A percentile compares a stretch with the other conserved stretches of the same genome.
Conservation (phyloP, 2,888 invertebrate genomes). For the Elegia similella region DNA sequence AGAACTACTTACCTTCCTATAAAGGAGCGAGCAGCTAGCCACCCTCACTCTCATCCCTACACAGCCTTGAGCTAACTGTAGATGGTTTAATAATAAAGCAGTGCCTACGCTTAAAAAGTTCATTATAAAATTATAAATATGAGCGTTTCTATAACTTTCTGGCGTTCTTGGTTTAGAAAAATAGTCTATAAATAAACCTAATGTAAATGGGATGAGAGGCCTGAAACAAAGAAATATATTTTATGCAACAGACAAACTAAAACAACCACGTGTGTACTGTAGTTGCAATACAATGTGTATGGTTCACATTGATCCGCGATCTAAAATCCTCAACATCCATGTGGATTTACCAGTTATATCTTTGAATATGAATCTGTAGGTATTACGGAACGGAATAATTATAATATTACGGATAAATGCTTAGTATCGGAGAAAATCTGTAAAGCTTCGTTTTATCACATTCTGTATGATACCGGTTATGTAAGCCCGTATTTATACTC, state of each 20-base stretch:
- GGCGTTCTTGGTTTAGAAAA: slow-evolving; percentile 78
- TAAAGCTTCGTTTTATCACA: too few species aligned
- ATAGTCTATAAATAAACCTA: slow-evolving; percentile 84
- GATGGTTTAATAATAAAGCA: slow-evolving; percentile 85
- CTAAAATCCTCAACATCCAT: too few species aligned
- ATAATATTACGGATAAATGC: too few species aligned
- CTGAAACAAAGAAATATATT: slow-evolving; percentile 61
- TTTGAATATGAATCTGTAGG: too few species aligned
- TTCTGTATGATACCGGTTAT: too few species aligned
- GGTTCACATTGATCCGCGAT: too few species aligned
- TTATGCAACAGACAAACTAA: slow-evolving; percentile 5
- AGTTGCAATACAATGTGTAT: too few species aligned
- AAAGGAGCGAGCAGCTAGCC: slow-evolving; percentile 90
- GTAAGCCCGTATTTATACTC: too few species aligned
- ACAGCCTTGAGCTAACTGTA: slow-evolving; percentile 77
- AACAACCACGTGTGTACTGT: too few species aligned
- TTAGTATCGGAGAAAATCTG: too few species aligned
- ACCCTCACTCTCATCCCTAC: slow-evolving; percentile 90
- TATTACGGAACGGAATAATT: too few species aligned
- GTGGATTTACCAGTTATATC: too few species aligned
- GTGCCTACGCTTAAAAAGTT: slow-evolving; percentile 81
- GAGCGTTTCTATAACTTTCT: slow-evolving; percentile 81
- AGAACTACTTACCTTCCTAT: slow-evolving; percentile 86
- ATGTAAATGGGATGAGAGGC: slow-evolving; percentile 82
- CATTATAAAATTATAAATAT: slow-evolving; percentile 84